Conservation (phyloP, 2,113 vertebrate genomes). For the Ameiurus melas region DNA sequence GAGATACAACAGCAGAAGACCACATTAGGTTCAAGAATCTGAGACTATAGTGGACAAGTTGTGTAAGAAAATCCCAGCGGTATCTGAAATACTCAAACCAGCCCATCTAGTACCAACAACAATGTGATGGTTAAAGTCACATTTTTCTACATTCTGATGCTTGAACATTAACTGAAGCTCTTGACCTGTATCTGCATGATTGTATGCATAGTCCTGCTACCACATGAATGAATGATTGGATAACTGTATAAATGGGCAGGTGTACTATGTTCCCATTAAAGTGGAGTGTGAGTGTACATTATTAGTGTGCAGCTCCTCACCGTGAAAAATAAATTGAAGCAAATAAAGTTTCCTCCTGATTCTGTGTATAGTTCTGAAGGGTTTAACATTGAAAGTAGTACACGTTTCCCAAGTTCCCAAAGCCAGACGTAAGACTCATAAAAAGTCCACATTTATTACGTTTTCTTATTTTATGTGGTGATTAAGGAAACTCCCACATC, state of each 20-base stretch:
- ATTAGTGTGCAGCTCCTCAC: neutral
- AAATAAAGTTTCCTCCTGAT: neutral
- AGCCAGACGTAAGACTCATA: neutral
- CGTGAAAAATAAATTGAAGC: neutral
- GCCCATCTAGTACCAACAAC: neutral
- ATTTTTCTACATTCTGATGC: neutral
- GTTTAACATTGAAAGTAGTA: neutral
- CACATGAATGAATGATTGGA: too few relatives aligned
- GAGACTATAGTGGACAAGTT: too few relatives aligned
- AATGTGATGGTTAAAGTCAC: neutral
- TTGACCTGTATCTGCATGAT: neutral
- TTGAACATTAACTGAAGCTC: neutral
- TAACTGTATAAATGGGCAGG: neutral
- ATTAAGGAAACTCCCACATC: slow-evolving; percentile 8
- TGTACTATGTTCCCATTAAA: neutral
- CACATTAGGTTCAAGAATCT: too few relatives aligned
- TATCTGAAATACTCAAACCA: too few relatives aligned
- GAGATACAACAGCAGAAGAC: too few relatives aligned
- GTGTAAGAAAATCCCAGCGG: too few relatives aligned
- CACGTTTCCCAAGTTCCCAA: neutral
- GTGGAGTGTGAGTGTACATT: neutral
- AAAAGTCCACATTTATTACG: neutral
- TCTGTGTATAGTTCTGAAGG: neutral
- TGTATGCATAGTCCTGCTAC: neutral
- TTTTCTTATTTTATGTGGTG: neutral